Percentiles rank a stretch among this genome's conserved stretches.
Conservation (phyloP, 2,888 invertebrate genomes). For the Homarus gammarus region DNA sequence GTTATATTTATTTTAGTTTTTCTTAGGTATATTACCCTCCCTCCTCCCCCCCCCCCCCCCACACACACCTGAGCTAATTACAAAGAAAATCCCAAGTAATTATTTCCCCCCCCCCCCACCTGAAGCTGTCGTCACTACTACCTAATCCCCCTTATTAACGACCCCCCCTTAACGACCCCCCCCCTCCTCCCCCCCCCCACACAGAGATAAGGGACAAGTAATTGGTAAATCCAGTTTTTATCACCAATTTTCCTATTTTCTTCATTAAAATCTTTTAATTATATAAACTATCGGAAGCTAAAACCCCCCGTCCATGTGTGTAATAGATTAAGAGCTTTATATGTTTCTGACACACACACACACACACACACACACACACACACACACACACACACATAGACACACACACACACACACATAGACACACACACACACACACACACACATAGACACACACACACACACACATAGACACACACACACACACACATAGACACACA, state of each 20-base stretch:
- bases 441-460: background rate
- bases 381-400: background rate
- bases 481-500: no score
- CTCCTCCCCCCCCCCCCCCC: no score
- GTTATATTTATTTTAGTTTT: no score
- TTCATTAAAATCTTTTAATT: background rate
- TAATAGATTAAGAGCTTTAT: background rate
- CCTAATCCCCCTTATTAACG: background rate
- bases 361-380: no score
- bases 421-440: background rate
- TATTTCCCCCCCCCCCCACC: no score
- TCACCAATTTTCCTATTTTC: background rate
- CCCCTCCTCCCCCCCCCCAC: background rate
- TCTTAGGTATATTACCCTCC: no score
- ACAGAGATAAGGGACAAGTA: background rate
- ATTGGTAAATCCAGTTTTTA: background rate
- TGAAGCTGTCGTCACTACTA: no score
- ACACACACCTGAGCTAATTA: no score
- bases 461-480: no score
- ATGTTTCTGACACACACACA: constrained; percentile 6
- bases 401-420: background rate
- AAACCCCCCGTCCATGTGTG: no score
- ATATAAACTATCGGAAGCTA: background rate
- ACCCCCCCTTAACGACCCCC: background rate
- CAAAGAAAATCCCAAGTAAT: no score